Evolutionary conservation across 2,888 invertebrate genomes (phyloP), one percentile per base, ranked within the genome.

Genomic region (Pollenia labialis): DNA sequence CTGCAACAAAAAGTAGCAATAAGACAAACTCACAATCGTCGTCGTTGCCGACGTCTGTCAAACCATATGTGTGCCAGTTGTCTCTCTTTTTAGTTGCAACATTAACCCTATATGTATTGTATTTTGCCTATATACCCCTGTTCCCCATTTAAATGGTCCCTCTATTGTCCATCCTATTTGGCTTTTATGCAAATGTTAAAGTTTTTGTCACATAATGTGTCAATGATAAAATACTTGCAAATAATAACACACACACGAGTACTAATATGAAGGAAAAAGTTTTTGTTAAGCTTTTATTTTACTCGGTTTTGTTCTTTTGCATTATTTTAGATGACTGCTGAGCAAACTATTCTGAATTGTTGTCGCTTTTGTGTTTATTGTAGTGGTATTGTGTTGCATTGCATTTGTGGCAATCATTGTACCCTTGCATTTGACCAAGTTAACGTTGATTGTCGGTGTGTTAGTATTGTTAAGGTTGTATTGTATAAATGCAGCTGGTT

Each of bases 1-100:
- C 56, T 52, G 7, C 56, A 58, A 46, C 18, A 46, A 60, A 76
- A 66, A 46, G 16, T 48, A 66, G 46, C 44, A 66, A 48, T 23
- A 58, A 58, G 58, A 82, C 75, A 72, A 69, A 76, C 56, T 77
- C 66, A 81, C 66, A 77, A 68, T 74, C 50, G 74, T 74, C 46
- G 81, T 71, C 48, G 40, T 62, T 56, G 71, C 18, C 76, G 71
- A 68, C 81, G 64, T 81, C 42, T 83, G 75, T 86, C 86, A 86
- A 79, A 32, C 68, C 79, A 83, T 82, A 86, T 86, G 82, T 86
- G 75, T 86, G 86, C 83, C 86, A 86, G 82, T 85, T 85, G 85
- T 82, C 81, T 79, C 82, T 74, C 69, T 74, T 79, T 64, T 68
- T 56, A 74, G 58, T 81, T 81, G 76, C 80, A 76, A 77, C 54